Evolutionary conservation across 2,888 invertebrate genomes (phyloP).

Genomic region (Pinctada fucata): DNA sequence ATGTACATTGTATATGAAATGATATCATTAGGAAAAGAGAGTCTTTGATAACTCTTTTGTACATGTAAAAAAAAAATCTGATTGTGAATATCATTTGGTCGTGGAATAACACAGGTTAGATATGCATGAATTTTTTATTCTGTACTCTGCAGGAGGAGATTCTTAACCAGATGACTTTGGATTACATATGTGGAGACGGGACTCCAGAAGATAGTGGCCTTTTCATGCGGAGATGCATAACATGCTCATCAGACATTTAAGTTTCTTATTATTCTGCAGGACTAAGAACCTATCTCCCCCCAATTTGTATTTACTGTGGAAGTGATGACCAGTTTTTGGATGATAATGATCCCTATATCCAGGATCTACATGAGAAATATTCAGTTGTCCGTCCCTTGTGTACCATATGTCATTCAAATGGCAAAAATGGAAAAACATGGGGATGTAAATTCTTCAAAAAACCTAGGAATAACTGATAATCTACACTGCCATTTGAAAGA

Average conservation of each 20-base stretch:
- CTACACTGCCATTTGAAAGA: no score
- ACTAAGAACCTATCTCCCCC: conserved; percentile 12
- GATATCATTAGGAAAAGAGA: no score
- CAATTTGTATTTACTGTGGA: conserved; percentile 25
- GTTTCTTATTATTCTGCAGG: conserved; percentile 18
- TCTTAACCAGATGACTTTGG: background rate
- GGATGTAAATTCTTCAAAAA: conserved; percentile 23
- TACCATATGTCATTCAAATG: background rate
- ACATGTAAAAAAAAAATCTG: no score
- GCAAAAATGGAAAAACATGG: conserved; percentile 26
- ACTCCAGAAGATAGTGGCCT: conserved; percentile 10
- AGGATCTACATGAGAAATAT: conserved; percentile 15
- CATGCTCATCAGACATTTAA: conserved; percentile 14
- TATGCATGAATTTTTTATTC: no score
- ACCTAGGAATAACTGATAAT: background rate
- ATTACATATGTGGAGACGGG: conserved; percentile 13
- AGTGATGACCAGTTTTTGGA: conserved; percentile 19
- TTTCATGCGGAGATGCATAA: background rate
- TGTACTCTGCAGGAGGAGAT: background rate
- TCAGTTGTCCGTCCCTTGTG: conserved; percentile 30
- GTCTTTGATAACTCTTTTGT: no score
- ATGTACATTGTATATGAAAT: no score
- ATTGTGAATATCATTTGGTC: no score
- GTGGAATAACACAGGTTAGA: no score
- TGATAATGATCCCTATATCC: conserved; percentile 22